phyloP scores from a whole-genome alignment of 2,888 invertebrate species.

The Onchidella celtica region DNA sequence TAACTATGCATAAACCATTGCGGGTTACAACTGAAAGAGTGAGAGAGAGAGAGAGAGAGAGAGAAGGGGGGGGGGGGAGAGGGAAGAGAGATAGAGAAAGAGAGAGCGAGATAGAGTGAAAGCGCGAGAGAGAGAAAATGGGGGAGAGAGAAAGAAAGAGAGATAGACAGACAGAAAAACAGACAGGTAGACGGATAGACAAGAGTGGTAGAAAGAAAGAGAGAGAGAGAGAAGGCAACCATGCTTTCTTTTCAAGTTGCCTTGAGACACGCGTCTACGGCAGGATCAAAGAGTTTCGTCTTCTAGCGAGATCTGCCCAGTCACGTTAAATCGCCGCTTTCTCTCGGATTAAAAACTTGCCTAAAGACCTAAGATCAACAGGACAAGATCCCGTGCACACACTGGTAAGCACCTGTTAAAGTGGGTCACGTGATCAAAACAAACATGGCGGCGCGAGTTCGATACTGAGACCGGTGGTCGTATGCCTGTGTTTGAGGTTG shows the following conservation, averaged over 20 bases:
- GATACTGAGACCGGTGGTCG: neutral
- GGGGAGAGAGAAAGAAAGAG: too few species aligned
- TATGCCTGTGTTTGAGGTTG: conserved; percentile 9
- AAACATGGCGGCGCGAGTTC: conserved; percentile 42
- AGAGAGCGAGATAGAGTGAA: too few species aligned
- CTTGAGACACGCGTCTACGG: conserved; percentile 7
- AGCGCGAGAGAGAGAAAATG: too few species aligned
- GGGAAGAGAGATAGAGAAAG: too few species aligned
- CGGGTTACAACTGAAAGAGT: neutral
- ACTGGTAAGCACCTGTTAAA: conserved; percentile 39
- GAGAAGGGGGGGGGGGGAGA: neutral
- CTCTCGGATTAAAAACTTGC: conserved; percentile 39
- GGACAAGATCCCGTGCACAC: conserved; percentile 30
- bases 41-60: neutral
- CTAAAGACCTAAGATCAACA: conserved; percentile 44
- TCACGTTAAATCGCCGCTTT: conserved; percentile 39
- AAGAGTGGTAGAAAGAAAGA: neutral
- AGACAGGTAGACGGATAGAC: too few species aligned
- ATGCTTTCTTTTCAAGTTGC: neutral
- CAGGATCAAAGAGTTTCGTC: conserved; percentile 24
- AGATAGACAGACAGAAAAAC: too few species aligned
- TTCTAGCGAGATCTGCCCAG: neutral
- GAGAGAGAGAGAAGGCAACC: neutral
- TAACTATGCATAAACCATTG: too few species aligned
- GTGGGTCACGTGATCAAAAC: conserved; percentile 47